Base-by-base conservation (phyloP, 2,113 vertebrate genomes). In the Gasterosteus aculeatus region DNA sequence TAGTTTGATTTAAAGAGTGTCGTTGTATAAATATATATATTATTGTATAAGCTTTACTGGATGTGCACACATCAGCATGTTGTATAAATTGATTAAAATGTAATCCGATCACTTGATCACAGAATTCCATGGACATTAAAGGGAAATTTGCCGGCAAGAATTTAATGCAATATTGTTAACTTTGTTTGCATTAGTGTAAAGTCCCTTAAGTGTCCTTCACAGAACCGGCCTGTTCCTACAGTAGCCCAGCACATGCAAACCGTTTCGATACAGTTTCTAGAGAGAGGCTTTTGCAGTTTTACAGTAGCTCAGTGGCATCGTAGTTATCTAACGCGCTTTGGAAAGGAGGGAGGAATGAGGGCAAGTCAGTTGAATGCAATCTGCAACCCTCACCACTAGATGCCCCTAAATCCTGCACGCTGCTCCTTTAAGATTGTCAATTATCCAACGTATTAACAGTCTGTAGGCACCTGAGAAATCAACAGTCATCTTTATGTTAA, bases 1-100 rank as follows among this genome's bases (percentile, higher is more conserved):
- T n/a, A 41, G 18, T 84, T 69, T 73, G 71, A 53, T 84, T 69
- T 73, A 74, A 53, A 71, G 49, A 15, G 14, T 2, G 44, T 15
- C 15, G 15, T 46, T 46, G 44, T 46, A 7, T 26, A 26, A 26
- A 26, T 26, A 26, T 26, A 26, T 26, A 26, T 44, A 5, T 47
- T 51, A 62, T 69, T 67, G 42, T 59, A 33, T 49, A 29, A 47
- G 35, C n/a, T 54, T 29, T 38, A 18, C 19, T 14, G 10, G 2
- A 58, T 35, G 39, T 15, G 46, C 19, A 33, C 57, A 16, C 42
- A 42, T 35, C 31, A 51, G 58, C 73, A 66, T 26, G 22, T 26
- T 26, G 72, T 9, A 49, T 16, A 57, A 8, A 16, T 14, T 61
- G 22, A n/a, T 61, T 61, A 10, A 12, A 61, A 61, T 41, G 39